Conservation (phyloP, 2,113 vertebrate species). For the Mus spicilegus region DNA sequence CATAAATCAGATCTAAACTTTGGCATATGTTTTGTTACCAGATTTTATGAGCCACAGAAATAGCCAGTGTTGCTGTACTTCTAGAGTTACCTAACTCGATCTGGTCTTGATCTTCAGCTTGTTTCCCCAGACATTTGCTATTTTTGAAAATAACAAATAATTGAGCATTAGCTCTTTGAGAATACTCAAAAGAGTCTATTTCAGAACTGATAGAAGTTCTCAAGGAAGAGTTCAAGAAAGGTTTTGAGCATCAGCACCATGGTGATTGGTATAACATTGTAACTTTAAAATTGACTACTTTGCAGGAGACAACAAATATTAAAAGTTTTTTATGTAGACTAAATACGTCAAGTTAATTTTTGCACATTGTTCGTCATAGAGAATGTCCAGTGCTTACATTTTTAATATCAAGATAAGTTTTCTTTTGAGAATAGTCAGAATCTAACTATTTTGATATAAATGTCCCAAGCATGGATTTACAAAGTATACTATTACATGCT, state of each 20-base stretch:
- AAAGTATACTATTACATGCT: background rate
- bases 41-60: conserved; percentile 28
- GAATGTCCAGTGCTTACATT: conserved; percentile 26
- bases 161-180: conserved; percentile 49
- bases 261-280: conserved; percentile 13
- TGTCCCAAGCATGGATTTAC: conserved; percentile 46
- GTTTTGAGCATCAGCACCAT: conserved; percentile 7
- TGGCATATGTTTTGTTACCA: conserved; percentile 30
- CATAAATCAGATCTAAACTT: conserved; percentile 18
- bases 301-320: background rate
- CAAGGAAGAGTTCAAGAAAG: conserved; percentile 17
- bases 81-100: conserved; percentile 15
- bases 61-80: conserved; percentile 41
- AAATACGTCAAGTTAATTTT: conserved; percentile 7
- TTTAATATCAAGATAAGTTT: conserved; percentile 50
- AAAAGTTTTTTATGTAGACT: conserved; percentile 5
- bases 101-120: background rate
- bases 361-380: background rate
- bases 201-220: conserved; percentile 52
- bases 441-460: conserved; percentile 57
- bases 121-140: conserved; percentile 22
- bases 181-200: conserved; percentile 19
- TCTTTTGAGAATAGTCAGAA: conserved; percentile 30
- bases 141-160: conserved; percentile 58
- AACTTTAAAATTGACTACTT: conserved; percentile 41